Conservation (phyloP, 2,113 vertebrate genomes). For the Catharus fuscescens region DNA sequence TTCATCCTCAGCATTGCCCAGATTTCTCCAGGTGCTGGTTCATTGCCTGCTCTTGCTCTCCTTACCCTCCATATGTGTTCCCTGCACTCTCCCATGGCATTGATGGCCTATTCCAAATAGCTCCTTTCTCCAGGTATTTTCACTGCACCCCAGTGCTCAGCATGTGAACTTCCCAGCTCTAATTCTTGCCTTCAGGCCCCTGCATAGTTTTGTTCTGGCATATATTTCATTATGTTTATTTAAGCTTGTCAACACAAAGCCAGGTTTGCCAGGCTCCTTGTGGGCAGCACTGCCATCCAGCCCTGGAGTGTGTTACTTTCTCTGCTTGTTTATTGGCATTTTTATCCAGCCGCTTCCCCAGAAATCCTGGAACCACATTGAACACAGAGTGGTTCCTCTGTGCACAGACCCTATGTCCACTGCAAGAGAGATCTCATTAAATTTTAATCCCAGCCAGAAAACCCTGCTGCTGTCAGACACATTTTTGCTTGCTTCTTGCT, state of each 20-base stretch:
- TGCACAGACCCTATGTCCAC: background rate
- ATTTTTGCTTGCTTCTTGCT: background rate
- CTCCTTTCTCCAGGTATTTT: background rate
- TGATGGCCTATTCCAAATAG: background rate
- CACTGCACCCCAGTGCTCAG: background rate
- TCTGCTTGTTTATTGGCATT: background rate
- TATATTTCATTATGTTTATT: background rate
- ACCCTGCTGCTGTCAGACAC: background rate
- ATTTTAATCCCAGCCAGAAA: conserved; percentile 7
- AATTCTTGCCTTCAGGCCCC: background rate
- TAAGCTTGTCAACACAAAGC: background rate
- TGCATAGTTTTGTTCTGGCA: background rate
- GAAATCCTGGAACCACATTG: background rate
- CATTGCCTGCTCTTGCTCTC: background rate
- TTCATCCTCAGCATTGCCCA: background rate
- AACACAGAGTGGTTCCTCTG: background rate
- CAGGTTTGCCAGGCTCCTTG: background rate
- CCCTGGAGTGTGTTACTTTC: background rate
- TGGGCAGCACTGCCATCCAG: background rate
- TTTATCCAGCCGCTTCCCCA: background rate
- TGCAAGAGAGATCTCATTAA: background rate
- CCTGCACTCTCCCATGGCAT: background rate
- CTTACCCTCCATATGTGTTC: background rate
- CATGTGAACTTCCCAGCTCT: background rate
- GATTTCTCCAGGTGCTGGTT: background rate